Percentiles rank a stretch among this genome's conserved stretches.
phyloP scores from a whole-genome alignment of 2,888 invertebrate genomes.

The Anthophora plumipes region DNA sequence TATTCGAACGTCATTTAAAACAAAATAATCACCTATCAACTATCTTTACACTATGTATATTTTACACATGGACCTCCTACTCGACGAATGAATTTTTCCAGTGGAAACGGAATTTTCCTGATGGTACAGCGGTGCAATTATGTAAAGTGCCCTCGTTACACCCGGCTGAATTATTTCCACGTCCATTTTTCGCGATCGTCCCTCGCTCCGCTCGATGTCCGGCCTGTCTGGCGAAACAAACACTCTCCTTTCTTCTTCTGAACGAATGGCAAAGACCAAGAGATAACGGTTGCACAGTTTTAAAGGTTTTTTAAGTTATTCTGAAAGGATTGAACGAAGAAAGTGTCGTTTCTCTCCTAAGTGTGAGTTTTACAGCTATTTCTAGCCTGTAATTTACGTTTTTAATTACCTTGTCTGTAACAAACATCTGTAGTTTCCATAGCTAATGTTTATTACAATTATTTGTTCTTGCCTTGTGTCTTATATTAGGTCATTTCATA shows the following conservation, averaged over 20 bases:
- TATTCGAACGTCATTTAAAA: no score
- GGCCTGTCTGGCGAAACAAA: conserved; percentile 20
- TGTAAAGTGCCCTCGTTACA: conserved; percentile 51
- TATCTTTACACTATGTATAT: background rate
- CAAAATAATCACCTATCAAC: background rate
- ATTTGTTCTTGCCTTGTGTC: no score
- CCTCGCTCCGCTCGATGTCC: background rate
- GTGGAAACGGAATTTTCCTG: conserved; percentile 13
- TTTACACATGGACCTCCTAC: conserved; percentile 13
- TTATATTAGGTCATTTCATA: no score
- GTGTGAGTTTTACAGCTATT: no score
- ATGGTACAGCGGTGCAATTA: conserved; percentile 34
- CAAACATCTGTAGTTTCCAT: no score
- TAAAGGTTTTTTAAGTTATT: conserved; percentile 28
- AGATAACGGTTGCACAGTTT: background rate
- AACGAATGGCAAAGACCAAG: background rate
- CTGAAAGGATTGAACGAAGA: conserved; percentile 35
- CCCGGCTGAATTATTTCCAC: conserved; percentile 34
- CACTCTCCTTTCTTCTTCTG: background rate
- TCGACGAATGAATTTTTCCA: conserved; percentile 41
- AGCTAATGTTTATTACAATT: no score
- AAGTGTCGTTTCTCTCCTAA: no score
- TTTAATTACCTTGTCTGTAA: no score
- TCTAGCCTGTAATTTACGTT: no score
- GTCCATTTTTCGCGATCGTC: conserved; percentile 28